These are phyloP conservation scores for Coregonus clupeaformis DNA, from an alignment of 2,113 vertebrate genomes.

Conservation along the genomic window DNA sequence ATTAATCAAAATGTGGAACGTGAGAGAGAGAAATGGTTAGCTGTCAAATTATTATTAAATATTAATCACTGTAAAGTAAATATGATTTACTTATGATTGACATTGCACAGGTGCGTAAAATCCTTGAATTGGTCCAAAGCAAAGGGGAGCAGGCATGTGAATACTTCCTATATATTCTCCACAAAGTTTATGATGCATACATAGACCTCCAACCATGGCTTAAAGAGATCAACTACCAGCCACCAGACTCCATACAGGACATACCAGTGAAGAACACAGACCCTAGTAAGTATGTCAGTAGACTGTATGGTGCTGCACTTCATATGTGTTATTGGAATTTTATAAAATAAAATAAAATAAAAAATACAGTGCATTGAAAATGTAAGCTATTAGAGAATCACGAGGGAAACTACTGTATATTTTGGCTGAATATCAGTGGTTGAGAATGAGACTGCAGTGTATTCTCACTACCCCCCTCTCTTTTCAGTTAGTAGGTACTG, in stretches of 20 bases:
- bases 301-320: not conserved
- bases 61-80: not conserved
- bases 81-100: not conserved
- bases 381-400: no score
- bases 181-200: slow-evolving; percentile 84
- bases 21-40: no score
- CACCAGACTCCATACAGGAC: slow-evolving; percentile 66
- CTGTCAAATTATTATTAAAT: no score
- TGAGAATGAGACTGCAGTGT: not conserved
- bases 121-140: slow-evolving; percentile 90
- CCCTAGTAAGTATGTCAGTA: slow-evolving; percentile 76
- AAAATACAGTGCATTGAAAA: no score
- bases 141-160: slow-evolving; percentile 90
- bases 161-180: slow-evolving; percentile 82
- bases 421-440: not conserved
- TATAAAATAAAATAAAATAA: no score
- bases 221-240: slow-evolving; percentile 76
- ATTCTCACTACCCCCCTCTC: not conserved
- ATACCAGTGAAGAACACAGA: slow-evolving; percentile 87
- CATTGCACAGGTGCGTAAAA: slow-evolving; percentile 82
- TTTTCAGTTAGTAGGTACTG: slow-evolving; percentile 85
- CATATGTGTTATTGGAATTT: not conserved
- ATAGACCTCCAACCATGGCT: slow-evolving; percentile 89
- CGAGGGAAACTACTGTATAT: not conserved
- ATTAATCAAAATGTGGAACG: no score